Evolutionary conservation across 2,797 vertebrate genomes (phyloP).

Genomic region (Eidolon dupreanum): DNA sequence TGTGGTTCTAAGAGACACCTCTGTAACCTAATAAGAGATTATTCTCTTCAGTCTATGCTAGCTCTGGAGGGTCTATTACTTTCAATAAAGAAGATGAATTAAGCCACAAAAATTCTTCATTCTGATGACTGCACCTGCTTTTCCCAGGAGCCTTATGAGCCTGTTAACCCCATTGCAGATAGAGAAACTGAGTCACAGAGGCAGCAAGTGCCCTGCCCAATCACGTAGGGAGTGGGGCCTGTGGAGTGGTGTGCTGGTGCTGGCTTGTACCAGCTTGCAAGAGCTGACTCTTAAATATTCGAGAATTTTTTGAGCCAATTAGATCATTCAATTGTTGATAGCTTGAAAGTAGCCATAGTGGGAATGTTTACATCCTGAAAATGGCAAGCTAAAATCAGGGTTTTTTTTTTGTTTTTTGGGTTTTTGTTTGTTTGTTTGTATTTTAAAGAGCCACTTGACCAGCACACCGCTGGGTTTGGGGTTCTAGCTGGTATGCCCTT

Average conservation of each 20-base stretch:
- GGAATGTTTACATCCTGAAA: neutral
- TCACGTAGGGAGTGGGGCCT: neutral
- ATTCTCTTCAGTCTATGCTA: neutral
- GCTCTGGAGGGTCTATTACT: neutral
- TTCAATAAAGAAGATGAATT: neutral
- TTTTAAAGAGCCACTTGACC: neutral
- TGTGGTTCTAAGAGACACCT: neutral
- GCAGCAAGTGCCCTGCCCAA: neutral
- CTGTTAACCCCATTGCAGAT: neutral
- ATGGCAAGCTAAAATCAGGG: neutral
- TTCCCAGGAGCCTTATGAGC: neutral
- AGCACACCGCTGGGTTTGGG: neutral
- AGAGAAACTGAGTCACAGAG: conserved; percentile 5
- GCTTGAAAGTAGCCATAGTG: neutral
- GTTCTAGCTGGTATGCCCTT: neutral
- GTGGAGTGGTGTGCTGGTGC: neutral
- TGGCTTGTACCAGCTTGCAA: neutral
- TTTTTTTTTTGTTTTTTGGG: neutral
- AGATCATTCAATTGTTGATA: neutral
- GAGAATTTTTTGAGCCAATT: neutral
- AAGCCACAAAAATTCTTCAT: neutral
- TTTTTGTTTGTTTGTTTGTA: neutral
- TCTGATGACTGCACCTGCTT: neutral
- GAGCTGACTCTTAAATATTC: neutral
- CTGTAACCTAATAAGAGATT: neutral